phyloP scores from a whole-genome alignment of 2,797 vertebrate genomes.

The Craterocephalus amniculus region DNA sequence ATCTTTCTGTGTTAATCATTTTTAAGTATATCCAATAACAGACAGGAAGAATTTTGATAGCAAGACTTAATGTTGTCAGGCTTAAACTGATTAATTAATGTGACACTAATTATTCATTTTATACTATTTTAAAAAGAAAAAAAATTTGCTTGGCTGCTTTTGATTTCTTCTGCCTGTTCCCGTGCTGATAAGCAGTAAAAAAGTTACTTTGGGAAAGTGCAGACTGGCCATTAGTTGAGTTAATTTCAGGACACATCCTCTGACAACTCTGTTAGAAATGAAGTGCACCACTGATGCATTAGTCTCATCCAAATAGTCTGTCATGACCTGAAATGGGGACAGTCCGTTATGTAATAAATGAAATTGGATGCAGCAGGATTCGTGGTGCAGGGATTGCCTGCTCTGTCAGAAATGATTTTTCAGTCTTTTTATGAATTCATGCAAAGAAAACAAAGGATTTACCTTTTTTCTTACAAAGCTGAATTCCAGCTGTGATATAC shows the following conservation, averaged over 20 bases:
- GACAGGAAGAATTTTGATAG: not conserved
- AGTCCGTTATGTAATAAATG: conserved; percentile 43
- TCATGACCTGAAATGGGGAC: conserved; percentile 35
- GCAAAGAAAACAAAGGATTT: not conserved
- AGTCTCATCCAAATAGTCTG: conserved; percentile 15
- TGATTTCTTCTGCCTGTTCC: not conserved
- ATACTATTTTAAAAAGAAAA: not conserved
- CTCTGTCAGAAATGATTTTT: conserved; percentile 35
- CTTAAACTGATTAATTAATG: not conserved
- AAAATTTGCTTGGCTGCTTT: not conserved
- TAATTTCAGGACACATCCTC: conserved; percentile 11
- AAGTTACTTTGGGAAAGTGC: not conserved
- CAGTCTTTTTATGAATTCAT: conserved; percentile 2
- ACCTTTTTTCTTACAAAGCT: not conserved
- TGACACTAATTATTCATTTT: conserved; percentile 1
- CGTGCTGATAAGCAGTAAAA: not conserved
- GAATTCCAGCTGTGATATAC: too few relatives aligned
- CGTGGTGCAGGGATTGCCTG: conserved; percentile 31
- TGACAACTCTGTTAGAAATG: conserved; percentile 2
- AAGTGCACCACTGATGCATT: conserved; percentile 8
- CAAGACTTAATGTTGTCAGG: not conserved
- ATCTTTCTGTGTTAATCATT: not conserved
- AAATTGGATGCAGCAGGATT: conserved; percentile 48
- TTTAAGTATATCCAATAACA: not conserved
- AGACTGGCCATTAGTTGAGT: conserved; percentile 3